Evolutionary conservation across 2,888 invertebrate genomes (phyloP), one percentile per base, ranked within the genome.

Genomic region (Globia sparganii): DNA sequence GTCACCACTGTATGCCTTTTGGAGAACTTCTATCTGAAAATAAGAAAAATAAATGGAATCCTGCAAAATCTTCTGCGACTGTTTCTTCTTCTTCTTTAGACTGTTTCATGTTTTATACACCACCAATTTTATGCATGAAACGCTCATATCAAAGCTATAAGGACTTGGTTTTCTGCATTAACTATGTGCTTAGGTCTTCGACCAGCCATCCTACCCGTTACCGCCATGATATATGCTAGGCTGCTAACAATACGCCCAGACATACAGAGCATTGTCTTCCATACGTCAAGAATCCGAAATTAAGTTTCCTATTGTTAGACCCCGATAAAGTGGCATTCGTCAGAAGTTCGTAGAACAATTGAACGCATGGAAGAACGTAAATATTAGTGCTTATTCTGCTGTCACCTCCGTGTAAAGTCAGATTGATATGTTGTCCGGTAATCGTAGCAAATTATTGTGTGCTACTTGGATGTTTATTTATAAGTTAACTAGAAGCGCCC

Each of bases 271-370:
- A 28, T 58, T 73, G 34, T 74, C 31, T 81, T n/a, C 25, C 25
- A 31, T 40, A 56, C 15, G 18, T 15, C 31, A 61, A 34, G 34
- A 28, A 37, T 31, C 9, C 2, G n/a, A 62, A 31, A 76, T 75
- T 58, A 79, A 76, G 34, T 68, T 62, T 40, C 18, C 66, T 56
- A 40, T 76, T 79, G 83, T 79, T 76, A 8, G 0, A 58, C 13
- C 5, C n/a, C n/a, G 25, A 64, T 49, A 31, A 46, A 62, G 15
- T 64, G 25, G 25, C 40, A 28, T 66, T 13, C 64, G 3, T 68
- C 31, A 56, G 43, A 18, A 18, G 15, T 68, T n/a, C 53, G 11
- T 66, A 11, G 25, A 79, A 15, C 28, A 18, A 21, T 61, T 53
- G 11, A 53, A 74, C 67, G 62, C 3, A 46, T 46, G 11, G 9